phyloP scores from a whole-genome alignment of 2,797 vertebrate genomes.

The Stomatorhinus walkeri region DNA sequence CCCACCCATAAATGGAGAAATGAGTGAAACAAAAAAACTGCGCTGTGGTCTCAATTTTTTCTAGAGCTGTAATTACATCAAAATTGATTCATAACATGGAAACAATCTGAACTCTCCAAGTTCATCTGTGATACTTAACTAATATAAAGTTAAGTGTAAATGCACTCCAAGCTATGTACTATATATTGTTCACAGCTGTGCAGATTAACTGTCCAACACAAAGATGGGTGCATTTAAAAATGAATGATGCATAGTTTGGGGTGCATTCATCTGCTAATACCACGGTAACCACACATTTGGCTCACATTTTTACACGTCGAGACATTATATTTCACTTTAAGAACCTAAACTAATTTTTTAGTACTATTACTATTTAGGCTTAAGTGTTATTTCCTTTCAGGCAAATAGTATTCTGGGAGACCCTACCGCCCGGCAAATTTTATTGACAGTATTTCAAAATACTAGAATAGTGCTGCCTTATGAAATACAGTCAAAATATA shows the following conservation, averaged over 20 bases:
- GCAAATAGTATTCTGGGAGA: background rate
- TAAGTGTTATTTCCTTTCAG: background rate
- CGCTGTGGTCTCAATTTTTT: background rate
- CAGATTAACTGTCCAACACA: background rate
- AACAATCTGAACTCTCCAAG: background rate
- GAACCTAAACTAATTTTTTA: background rate
- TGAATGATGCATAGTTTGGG: background rate
- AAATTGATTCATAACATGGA: background rate
- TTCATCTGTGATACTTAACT: background rate
- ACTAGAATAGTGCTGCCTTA: background rate
- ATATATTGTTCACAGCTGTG: background rate
- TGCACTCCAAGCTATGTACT: background rate
- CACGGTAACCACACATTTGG: background rate
- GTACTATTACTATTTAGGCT: background rate
- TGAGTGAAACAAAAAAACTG: background rate
- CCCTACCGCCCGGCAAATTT: background rate
- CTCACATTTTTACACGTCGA: background rate
- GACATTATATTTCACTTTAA: background rate
- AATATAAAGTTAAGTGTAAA: background rate
- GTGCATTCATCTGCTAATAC: background rate
- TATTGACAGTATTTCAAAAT: background rate
- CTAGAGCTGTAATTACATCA: background rate
- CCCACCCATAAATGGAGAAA: background rate
- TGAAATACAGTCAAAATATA: background rate
- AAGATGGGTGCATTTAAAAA: background rate